Conservation (phyloP, 1,140 invertebrate genomes). For the Euura saliciscinereae region DNA sequence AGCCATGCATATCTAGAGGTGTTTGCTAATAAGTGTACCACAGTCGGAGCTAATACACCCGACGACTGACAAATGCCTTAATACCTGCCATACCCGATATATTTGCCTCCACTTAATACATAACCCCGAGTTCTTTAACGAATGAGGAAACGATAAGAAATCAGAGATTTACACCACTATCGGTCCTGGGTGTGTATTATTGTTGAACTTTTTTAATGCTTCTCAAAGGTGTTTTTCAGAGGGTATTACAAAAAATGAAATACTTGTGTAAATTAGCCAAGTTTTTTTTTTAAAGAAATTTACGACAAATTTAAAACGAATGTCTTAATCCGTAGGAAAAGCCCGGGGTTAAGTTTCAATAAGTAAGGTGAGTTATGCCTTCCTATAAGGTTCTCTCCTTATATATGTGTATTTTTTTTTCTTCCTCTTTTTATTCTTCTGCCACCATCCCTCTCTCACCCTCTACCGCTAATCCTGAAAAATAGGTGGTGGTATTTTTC, state of each 20-base stretch:
- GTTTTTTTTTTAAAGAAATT: background rate
- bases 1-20: conserved; percentile 49
- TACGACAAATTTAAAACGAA: conserved; percentile 44
- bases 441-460: background rate
- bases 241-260: too few species aligned
- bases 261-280: background rate
- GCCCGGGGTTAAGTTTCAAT: conserved; percentile 45
- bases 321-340: conserved; percentile 44
- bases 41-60: conserved; percentile 42
- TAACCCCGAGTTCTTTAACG: background rate
- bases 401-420: background rate
- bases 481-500: conserved; percentile 47
- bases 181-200: background rate
- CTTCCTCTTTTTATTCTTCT: conserved; percentile 15
- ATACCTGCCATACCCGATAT: conserved; percentile 47
- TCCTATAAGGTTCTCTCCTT: conserved; percentile 35
- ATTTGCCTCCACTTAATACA: too few species aligned
- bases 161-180: too few species aligned
- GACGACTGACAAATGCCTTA: conserved; percentile 52
- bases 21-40: conserved; percentile 49
- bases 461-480: conserved; percentile 45
- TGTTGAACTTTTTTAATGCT: too few species aligned
- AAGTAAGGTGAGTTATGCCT: conserved; percentile 45
- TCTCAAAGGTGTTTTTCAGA: too few species aligned
- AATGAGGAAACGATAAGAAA: background rate